phyloP scores from a whole-genome alignment of 2,113 vertebrate species.

The Erinaceus europaeus region DNA sequence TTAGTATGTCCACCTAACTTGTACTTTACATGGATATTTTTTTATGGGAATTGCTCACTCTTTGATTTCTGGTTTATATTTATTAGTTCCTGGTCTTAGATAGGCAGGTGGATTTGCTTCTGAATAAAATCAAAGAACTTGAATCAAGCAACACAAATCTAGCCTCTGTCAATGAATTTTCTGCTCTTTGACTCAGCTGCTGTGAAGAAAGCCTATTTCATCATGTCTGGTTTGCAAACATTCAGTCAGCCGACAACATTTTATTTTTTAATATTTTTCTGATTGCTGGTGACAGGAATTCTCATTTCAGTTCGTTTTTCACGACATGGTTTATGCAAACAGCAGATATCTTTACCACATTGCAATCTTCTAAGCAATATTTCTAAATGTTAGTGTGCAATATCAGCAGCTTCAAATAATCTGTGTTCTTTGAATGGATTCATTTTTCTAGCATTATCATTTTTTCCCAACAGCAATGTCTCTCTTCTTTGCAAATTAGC shows the following conservation, averaged over 20 bases:
- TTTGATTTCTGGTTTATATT: not conserved
- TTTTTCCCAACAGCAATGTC: constrained; percentile 6
- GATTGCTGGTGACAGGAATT: constrained; percentile 6
- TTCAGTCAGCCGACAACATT: not conserved
- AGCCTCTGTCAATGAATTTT: not conserved
- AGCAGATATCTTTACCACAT: not conserved
- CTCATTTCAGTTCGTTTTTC: not conserved
- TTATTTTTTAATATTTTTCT: constrained; percentile 31
- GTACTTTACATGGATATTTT: not conserved
- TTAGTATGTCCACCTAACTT: not conserved
- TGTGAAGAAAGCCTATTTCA: constrained; percentile 14
- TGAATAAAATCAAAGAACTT: too few relatives aligned
- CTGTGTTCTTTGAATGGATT: not conserved
- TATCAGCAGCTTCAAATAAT: constrained; percentile 27
- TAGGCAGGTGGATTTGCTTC: not conserved
- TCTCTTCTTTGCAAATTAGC: not conserved
- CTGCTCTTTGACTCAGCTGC: not conserved
- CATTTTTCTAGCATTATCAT: constrained; percentile 55
- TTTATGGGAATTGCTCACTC: not conserved
- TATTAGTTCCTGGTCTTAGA: not conserved
- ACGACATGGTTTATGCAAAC: constrained; percentile 29
- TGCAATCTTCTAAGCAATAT: constrained; percentile 39
- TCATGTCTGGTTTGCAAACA: constrained; percentile 11
- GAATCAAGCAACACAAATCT: too few relatives aligned
- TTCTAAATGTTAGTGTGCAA: constrained; percentile 15